Conservation (phyloP, 2,797 vertebrate genomes). For the Lophotriccus pileatus region DNA sequence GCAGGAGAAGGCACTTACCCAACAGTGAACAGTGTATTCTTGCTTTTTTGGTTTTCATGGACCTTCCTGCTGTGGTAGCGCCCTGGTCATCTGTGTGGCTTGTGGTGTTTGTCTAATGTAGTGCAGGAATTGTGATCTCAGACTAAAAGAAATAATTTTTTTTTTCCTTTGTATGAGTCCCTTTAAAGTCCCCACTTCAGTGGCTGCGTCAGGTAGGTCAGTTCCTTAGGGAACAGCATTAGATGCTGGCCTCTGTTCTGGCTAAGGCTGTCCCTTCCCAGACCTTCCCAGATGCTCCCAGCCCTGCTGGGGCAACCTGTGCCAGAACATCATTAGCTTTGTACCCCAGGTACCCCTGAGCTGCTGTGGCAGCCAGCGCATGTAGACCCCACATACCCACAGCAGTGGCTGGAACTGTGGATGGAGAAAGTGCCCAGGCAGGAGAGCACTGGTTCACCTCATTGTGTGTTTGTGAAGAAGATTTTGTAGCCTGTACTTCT, state of each 20-base stretch:
- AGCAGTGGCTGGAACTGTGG: not conserved
- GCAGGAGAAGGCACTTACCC: not conserved
- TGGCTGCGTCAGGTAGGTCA: not conserved
- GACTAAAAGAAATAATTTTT: not conserved
- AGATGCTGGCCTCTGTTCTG: not conserved
- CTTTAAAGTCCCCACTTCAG: not conserved
- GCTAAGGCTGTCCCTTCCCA: not conserved
- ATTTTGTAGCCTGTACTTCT: not conserved
- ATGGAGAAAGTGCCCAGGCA: not conserved
- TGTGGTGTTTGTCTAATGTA: not conserved
- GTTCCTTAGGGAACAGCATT: not conserved
- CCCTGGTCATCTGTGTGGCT: not conserved
- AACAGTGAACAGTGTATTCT: not conserved
- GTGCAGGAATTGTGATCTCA: not conserved
- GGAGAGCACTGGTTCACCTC: not conserved
- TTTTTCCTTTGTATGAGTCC: not conserved
- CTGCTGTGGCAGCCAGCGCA: not conserved
- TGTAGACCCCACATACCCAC: not conserved
- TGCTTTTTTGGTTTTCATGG: not conserved
- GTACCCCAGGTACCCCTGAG: not conserved
- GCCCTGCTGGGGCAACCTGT: not conserved
- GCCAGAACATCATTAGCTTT: accelerated
- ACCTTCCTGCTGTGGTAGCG: not conserved
- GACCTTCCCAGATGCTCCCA: not conserved
- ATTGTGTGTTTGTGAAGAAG: not conserved